Evolutionary conservation across 2,113 vertebrate genomes (phyloP).

Genomic region (Lipophrys pholis): DNA sequence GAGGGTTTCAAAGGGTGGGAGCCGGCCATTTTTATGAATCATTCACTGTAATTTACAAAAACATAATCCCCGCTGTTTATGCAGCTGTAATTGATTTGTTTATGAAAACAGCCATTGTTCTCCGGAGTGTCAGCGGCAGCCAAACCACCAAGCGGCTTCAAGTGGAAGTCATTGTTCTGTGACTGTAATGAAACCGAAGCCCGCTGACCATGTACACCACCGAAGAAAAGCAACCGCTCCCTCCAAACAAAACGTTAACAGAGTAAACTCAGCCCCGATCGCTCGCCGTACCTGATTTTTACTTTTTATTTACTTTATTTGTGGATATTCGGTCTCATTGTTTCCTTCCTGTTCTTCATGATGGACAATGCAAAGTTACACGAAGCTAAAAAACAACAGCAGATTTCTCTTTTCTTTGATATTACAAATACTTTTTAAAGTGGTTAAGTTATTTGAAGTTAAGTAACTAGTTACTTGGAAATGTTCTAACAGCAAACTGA

Average conservation of each 20-base stretch:
- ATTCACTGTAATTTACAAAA: slow-evolving; percentile 51
- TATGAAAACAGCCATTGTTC: slow-evolving; percentile 78
- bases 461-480: too few species aligned
- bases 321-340: too few species aligned
- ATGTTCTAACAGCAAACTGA: too few species aligned
- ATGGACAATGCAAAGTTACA: too few species aligned
- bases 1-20: slow-evolving; percentile 3
- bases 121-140: slow-evolving; percentile 55
- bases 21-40: slow-evolving; percentile 39
- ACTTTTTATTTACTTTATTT: too few species aligned
- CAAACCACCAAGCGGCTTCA: slow-evolving; percentile 62
- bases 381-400: too few species aligned
- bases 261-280: too few species aligned
- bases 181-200: slow-evolving; percentile 46
- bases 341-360: too few species aligned
- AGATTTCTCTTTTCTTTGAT: too few species aligned
- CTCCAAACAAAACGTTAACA: slow-evolving; percentile 41
- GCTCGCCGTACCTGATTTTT: too few species aligned
- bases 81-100: slow-evolving; percentile 71
- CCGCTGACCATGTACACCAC: slow-evolving; percentile 27
- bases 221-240: slow-evolving; percentile 32
- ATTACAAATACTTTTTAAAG: too few species aligned
- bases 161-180: slow-evolving; percentile 72
- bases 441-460: too few species aligned
- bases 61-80: slow-evolving; percentile 53